These are phyloP conservation scores for Limnodromus scolopaceus DNA, from an alignment of 2,797 vertebrate species.

Conservation along the genomic window DNA sequence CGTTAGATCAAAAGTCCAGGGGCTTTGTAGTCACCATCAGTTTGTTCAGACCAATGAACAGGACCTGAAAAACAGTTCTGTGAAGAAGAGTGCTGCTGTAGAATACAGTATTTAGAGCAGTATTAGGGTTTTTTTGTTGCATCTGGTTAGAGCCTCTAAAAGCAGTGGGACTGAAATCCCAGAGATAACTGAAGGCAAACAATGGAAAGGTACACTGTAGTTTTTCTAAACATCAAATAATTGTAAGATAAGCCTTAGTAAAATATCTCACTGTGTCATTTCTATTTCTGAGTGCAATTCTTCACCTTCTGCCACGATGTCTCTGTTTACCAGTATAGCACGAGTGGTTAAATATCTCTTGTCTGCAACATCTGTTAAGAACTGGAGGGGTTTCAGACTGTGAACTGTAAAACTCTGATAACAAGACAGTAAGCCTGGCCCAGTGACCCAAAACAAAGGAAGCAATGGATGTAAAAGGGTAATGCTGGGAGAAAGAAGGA, in stretches of 20 bases:
- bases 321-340: slow-evolving; percentile 68
- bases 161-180: slow-evolving; percentile 56
- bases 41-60: not conserved
- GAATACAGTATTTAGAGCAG: not conserved
- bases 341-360: slow-evolving; percentile 71
- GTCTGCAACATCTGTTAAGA: slow-evolving; percentile 66
- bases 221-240: slow-evolving; percentile 81
- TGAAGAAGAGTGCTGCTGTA: not conserved
- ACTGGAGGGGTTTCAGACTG: slow-evolving; percentile 61
- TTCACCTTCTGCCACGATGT: slow-evolving; percentile 74
- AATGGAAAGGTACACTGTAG: slow-evolving; percentile 51
- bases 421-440: slow-evolving; percentile 71
- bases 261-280: slow-evolving; percentile 36
- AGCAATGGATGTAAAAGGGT: slow-evolving; percentile 63
- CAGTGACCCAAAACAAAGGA: slow-evolving; percentile 79
- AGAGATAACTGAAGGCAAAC: slow-evolving; percentile 75
- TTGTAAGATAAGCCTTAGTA: slow-evolving; percentile 73
- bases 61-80: not conserved
- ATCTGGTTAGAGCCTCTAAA: not conserved
- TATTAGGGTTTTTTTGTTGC: not conserved
- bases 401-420: slow-evolving; percentile 57
- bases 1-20: not conserved
- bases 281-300: slow-evolving; percentile 69
- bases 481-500: slow-evolving; percentile 60
- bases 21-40: not conserved